Evolutionary conservation across 2,113 vertebrate species (phyloP).

Genomic region (Oxyura jamaicensis): DNA sequence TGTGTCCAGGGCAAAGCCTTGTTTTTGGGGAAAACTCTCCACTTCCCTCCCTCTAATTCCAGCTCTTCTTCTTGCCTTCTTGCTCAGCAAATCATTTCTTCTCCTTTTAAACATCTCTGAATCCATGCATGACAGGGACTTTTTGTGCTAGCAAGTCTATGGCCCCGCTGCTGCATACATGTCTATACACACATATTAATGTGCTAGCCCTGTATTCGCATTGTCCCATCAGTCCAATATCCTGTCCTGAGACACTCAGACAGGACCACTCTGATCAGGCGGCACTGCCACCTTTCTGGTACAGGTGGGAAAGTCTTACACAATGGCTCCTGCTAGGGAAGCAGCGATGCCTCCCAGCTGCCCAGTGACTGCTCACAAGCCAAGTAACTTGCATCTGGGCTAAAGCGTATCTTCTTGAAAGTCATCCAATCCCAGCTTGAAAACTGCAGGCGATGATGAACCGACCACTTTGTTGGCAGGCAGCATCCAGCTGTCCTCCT

Average conservation of each 20-base stretch:
- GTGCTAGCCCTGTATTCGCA: neutral
- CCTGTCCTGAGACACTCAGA: neutral
- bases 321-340: accelerated
- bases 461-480: accelerated
- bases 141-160: neutral
- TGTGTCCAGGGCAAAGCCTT: neutral
- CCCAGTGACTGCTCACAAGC: accelerated
- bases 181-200: accelerated
- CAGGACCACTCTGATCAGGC: neutral
- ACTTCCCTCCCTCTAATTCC: neutral
- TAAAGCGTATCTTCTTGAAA: neutral
- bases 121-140: too few species aligned
- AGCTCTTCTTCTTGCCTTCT: neutral
- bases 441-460: neutral
- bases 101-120: neutral
- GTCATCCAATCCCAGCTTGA: neutral
- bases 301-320: neutral
- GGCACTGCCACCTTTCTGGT: neutral
- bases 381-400: neutral
- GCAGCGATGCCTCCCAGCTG: neutral
- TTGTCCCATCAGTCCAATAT: too few species aligned
- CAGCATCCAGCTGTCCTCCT: neutral
- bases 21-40: neutral
- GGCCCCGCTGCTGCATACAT: neutral
- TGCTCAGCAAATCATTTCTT: neutral